Evolutionary conservation across 2,888 invertebrate genomes (phyloP).

Genomic region (Phaonia tiefii): DNA sequence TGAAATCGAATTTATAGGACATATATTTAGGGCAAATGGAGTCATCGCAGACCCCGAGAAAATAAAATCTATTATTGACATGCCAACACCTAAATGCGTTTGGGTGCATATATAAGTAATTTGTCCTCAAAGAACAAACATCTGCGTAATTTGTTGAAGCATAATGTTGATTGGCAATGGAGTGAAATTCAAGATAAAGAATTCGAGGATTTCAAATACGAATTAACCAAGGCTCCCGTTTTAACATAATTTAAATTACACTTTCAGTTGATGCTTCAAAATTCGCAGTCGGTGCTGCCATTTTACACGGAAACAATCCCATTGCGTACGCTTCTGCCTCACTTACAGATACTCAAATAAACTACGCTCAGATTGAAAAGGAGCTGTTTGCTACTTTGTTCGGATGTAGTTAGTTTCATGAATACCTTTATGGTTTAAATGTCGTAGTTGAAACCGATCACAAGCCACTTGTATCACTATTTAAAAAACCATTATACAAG

Average conservation of each 20-base stretch:
- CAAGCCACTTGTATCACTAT: conserved; percentile 35
- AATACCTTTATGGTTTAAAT: conserved; percentile 28
- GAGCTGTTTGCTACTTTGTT: conserved; percentile 51
- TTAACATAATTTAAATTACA: conserved; percentile 35
- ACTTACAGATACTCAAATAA: conserved; percentile 19
- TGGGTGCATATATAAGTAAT: conserved; percentile 55
- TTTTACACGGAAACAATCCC: conserved; percentile 18
- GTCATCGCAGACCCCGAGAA: conserved; percentile 49
- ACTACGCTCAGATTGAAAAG: conserved; percentile 50
- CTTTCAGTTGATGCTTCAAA: conserved; percentile 42
- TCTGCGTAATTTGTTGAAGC: conserved; percentile 27
- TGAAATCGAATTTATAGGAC: conserved; percentile 54
- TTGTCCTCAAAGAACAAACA: conserved; percentile 7
- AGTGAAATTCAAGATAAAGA: conserved; percentile 7
- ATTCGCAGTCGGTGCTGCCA: conserved; percentile 22
- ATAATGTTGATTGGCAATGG: conserved; percentile 37
- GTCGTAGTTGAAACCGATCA: conserved; percentile 38
- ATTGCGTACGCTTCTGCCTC: conserved; percentile 32
- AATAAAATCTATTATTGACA: conserved; percentile 55
- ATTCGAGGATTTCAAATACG: conserved; percentile 36
- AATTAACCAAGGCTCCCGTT: conserved; percentile 40
- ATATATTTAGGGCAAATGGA: conserved; percentile 30
- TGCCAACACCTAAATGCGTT: conserved; percentile 55
- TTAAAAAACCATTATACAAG: conserved; percentile 42
- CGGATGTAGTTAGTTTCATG: conserved; percentile 54